Conservation (phyloP, 1,140 invertebrate species). For the Delia radicum region DNA sequence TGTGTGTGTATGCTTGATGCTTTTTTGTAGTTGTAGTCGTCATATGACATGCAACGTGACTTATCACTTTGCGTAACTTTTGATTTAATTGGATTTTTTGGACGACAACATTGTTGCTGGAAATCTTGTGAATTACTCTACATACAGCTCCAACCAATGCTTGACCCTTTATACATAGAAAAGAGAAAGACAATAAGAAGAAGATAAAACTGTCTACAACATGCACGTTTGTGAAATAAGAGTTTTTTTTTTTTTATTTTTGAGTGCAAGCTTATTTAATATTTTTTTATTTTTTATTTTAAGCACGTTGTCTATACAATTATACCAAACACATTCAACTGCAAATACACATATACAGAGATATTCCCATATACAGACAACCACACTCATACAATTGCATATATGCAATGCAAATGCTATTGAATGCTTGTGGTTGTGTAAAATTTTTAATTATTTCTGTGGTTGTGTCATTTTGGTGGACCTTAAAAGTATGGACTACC, state of each 20-base stretch:
- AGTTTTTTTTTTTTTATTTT: background rate
- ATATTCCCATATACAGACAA: background rate
- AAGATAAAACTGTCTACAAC: background rate
- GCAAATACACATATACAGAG: background rate
- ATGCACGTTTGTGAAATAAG: background rate
- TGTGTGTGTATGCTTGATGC: background rate
- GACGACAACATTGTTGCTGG: background rate
- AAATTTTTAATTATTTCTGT: constrained; percentile 20
- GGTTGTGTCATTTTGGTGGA: constrained; percentile 8
- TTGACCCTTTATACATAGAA: too few relatives aligned
- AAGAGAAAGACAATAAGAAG: background rate
- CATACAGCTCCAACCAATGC: background rate
- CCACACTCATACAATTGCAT: background rate
- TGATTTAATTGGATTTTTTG: constrained; percentile 21
- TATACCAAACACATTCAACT: background rate
- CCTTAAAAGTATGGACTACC: background rate
- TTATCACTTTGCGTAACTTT: constrained; percentile 21
- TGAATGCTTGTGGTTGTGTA: constrained; percentile 9
- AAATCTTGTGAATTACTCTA: background rate
- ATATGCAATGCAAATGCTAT: background rate
- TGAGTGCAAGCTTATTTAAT: background rate
- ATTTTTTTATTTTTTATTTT: background rate
- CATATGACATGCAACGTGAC: constrained; percentile 16
- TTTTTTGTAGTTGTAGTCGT: background rate
- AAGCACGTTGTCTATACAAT: constrained; percentile 1